These are phyloP conservation scores for Synchiropus splendidus DNA, from an alignment of 2,113 vertebrate genomes.

Conservation along the genomic window DNA sequence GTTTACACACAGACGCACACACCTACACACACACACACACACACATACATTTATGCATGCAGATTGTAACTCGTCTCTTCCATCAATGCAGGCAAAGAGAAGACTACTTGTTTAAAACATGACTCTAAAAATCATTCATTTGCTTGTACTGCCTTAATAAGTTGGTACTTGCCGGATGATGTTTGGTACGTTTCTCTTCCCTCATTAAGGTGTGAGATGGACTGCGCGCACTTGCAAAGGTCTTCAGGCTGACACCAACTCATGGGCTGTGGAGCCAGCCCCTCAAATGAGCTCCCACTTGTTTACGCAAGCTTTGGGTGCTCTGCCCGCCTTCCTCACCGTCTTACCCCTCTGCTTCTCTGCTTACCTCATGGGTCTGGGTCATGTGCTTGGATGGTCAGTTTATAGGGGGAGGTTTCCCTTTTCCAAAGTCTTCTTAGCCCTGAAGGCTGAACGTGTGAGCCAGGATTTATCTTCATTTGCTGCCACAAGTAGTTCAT, in stretches of 20 bases:
- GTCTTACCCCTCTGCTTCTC: constrained; percentile 31
- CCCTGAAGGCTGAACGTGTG: constrained; percentile 10
- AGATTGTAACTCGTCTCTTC: constrained; percentile 51
- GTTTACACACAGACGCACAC: constrained; percentile 45
- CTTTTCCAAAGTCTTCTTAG: constrained; percentile 20
- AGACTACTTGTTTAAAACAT: constrained; percentile 54
- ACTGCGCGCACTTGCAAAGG: constrained; percentile 42
- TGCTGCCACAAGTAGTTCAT: constrained; percentile 24
- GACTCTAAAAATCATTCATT: constrained; percentile 58
- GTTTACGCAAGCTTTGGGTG: constrained; percentile 60
- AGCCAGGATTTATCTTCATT: constrained; percentile 14
- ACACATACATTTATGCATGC: constrained; percentile 17
- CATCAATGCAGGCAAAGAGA: constrained; percentile 37
- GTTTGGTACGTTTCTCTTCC: constrained; percentile 46
- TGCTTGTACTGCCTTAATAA: constrained; percentile 55
- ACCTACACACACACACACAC: constrained; percentile 16
- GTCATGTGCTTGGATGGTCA: constrained; percentile 15
- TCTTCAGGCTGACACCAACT: constrained; percentile 56
- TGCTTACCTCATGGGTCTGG: constrained; percentile 41
- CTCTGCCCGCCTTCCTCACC: constrained; percentile 36
- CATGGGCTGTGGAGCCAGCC: constrained; percentile 40
- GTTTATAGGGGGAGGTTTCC: constrained; percentile 9
- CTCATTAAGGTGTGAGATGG: constrained; percentile 58
- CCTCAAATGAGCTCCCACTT: constrained; percentile 65
- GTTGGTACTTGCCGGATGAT: constrained; percentile 40